These are phyloP conservation scores for Podiceps cristatus DNA, from an alignment of 2,113 vertebrate genomes.

Conservation along the genomic window DNA sequence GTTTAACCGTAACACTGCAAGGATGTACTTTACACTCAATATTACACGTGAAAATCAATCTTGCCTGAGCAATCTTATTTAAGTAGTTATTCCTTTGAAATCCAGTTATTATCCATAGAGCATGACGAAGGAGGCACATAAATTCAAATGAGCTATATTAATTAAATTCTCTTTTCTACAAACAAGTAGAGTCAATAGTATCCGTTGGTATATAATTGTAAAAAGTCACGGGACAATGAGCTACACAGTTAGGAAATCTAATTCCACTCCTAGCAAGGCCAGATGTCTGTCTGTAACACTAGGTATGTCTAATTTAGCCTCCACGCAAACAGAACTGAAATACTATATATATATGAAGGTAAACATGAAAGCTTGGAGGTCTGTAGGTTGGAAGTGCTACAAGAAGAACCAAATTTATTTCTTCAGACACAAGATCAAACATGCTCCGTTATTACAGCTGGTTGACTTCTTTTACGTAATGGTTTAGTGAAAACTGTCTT, in stretches of 20 bases:
- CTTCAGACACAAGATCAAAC: conserved; percentile 1
- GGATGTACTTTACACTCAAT: neutral
- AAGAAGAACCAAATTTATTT: neutral
- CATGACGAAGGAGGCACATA: neutral
- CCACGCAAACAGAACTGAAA: neutral
- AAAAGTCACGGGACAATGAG: neutral
- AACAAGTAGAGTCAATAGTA: neutral
- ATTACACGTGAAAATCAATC: neutral
- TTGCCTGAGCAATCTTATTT: neutral
- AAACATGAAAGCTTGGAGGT: neutral
- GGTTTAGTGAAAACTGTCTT: neutral
- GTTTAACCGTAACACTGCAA: neutral
- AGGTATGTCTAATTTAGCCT: neutral
- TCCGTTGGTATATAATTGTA: neutral
- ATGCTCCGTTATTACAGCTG: neutral
- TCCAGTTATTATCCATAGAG: neutral
- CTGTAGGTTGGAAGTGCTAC: neutral
- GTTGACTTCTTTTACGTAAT: neutral
- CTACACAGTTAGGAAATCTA: neutral
- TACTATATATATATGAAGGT: neutral
- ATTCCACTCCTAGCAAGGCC: neutral
- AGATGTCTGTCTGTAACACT: neutral
- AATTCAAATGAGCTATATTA: neutral
- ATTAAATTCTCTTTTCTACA: neutral
- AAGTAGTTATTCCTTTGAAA: neutral